Conservation (phyloP, 2,888 invertebrate species). For the Lobophora halterata region DNA sequence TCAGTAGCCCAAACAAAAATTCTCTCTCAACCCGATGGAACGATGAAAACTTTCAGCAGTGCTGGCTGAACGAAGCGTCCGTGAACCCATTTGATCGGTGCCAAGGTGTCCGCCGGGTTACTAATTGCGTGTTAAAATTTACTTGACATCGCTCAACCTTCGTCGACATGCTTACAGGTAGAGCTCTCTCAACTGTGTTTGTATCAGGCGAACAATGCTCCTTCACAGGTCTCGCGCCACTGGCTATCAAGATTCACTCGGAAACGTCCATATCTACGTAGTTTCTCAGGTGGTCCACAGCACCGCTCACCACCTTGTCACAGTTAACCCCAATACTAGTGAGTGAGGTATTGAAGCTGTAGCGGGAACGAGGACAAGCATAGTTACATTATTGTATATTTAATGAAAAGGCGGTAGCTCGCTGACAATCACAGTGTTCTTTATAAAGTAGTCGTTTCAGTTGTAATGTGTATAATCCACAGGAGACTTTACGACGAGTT, state of each 20-base stretch:
- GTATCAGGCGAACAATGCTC: conserved; percentile 41
- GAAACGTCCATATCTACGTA: conserved; percentile 60
- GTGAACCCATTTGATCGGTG: conserved; percentile 63
- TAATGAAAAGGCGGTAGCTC: conserved; percentile 39
- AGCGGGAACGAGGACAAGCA: conserved; percentile 63
- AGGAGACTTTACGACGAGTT: conserved; percentile 8
- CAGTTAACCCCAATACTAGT: conserved; percentile 66
- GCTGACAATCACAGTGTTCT: conserved; percentile 8
- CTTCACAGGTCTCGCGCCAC: conserved; percentile 36
- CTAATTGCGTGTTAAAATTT: conserved; percentile 78
- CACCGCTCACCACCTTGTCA: conserved; percentile 69
- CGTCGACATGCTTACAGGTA: conserved; percentile 45
- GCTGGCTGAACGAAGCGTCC: conserved; percentile 37
- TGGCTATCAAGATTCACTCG: conserved; percentile 56
- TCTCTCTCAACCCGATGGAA: conserved; percentile 35
- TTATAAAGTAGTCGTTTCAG: conserved; percentile 12
- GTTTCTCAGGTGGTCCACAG: conserved; percentile 67
- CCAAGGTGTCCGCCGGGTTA: conserved; percentile 68
- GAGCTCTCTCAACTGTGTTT: conserved; percentile 41
- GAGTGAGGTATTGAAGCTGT: conserved; percentile 60
- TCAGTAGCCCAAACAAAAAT: conserved; percentile 34
- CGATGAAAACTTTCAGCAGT: conserved; percentile 33
- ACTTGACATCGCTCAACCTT: conserved; percentile 75
- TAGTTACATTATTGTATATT: conserved; percentile 56
- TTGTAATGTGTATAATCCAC: conserved; percentile 10